Conservation (phyloP, 2,113 vertebrate genomes). For the Phylloscopus whistleri region DNA sequence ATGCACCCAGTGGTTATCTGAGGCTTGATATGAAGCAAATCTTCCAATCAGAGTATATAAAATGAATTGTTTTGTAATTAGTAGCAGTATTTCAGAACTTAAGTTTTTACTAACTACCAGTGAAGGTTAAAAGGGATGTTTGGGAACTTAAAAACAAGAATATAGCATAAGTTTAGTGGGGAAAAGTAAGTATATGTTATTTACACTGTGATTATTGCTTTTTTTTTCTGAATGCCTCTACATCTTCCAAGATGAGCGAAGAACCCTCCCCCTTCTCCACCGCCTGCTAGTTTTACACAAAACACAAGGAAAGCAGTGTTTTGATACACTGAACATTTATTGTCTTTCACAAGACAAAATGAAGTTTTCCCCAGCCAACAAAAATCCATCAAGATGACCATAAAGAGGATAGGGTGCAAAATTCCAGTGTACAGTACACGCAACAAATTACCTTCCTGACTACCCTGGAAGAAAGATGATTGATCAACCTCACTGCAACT, state of each 20-base stretch:
- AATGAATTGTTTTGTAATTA: background rate
- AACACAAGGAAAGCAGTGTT: background rate
- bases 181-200: background rate
- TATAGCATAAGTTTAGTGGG: background rate
- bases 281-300: background rate
- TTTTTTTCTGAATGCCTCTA: background rate
- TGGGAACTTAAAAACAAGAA: background rate
- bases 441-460: slow-evolving; percentile 42
- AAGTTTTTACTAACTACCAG: background rate
- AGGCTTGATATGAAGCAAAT: background rate
- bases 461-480: slow-evolving; percentile 34
- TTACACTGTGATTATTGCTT: background rate
- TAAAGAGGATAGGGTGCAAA: slow-evolving; percentile 2
- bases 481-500: slow-evolving; percentile 54
- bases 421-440: slow-evolving; percentile 32
- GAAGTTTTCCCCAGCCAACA: background rate
- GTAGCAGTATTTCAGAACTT: background rate
- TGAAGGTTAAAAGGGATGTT: background rate
- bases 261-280: background rate
- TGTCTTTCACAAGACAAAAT: slow-evolving; percentile 61
- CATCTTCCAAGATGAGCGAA: rapidly evolving
- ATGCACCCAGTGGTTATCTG: background rate
- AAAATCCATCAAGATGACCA: slow-evolving; percentile 19
- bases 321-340: slow-evolving; percentile 68
- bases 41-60: background rate